phyloP scores from a whole-genome alignment of 2,113 vertebrate genomes.

The Microcebus ravelobensis region DNA sequence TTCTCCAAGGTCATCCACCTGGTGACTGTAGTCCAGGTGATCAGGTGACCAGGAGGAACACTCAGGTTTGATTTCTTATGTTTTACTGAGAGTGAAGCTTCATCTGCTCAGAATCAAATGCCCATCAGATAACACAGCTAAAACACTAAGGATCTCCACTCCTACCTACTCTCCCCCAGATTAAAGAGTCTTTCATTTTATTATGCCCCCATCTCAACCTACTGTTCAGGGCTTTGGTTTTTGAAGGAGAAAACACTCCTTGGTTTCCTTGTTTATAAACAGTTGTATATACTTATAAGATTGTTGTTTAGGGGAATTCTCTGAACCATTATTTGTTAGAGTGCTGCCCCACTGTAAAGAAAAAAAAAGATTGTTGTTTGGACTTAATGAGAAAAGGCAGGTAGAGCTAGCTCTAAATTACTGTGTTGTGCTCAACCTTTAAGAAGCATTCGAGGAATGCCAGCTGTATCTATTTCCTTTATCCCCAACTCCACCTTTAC shows the following conservation, averaged over 20 bases:
- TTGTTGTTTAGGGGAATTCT: not conserved
- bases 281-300: not conserved
- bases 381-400: not conserved
- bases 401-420: not conserved
- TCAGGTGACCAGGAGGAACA: not conserved
- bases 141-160: not conserved
- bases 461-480: not conserved
- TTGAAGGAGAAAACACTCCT: not conserved
- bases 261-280: conserved; percentile 26
- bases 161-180: not conserved
- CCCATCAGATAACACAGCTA: not conserved
- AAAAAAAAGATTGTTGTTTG: not conserved
- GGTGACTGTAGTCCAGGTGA: not conserved
- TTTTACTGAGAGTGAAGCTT: not conserved
- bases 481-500: not conserved
- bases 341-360: too few species aligned
- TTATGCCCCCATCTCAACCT: not conserved
- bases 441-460: not conserved
- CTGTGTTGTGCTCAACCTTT: not conserved
- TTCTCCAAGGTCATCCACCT: not conserved
- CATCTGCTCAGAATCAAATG: not conserved
- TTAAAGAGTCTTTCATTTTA: not conserved
- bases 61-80: not conserved
- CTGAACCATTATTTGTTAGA: too few species aligned
- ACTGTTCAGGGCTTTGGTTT: not conserved